A percentile compares a stretch with the other conserved stretches of the same genome.
Conservation (phyloP, 2,113 vertebrate genomes). For the Urocitellus parryii region DNA sequence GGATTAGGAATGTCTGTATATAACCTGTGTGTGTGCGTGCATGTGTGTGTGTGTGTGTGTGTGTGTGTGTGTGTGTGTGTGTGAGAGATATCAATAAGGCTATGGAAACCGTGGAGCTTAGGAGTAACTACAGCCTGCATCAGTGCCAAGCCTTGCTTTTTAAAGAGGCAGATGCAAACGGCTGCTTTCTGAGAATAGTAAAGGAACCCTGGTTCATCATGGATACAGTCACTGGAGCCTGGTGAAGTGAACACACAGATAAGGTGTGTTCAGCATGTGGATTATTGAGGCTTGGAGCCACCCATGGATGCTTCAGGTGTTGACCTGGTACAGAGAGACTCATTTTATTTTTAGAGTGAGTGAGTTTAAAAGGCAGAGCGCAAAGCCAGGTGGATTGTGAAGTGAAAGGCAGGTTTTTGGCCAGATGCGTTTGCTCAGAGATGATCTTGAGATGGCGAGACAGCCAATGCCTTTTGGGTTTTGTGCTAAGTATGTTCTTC, state of each 20-base stretch:
- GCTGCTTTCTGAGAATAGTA: slow-evolving; percentile 17
- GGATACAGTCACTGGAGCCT: neutral
- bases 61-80: slow-evolving; percentile 19
- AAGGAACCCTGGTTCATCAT: neutral
- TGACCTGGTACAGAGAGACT: neutral
- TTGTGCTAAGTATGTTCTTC: slow-evolving; percentile 17
- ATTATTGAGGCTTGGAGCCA: neutral
- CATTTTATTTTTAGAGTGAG: neutral
- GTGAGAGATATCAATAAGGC: neutral
- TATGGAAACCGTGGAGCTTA: neutral
- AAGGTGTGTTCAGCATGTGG: slow-evolving; percentile 39
- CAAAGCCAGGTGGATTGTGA: neutral
- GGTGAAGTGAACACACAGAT: neutral
- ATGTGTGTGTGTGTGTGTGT: slow-evolving; percentile 20
- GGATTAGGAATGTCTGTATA: neutral
- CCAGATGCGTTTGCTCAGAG: neutral
- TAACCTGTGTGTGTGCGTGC: neutral
- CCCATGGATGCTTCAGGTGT: neutral
- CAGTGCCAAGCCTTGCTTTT: neutral
- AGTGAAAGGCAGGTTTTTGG: neutral
- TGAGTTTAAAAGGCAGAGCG: neutral
- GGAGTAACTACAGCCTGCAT: neutral
- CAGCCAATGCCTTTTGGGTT: neutral
- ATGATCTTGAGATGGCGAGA: neutral
- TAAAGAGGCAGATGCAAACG: slow-evolving; percentile 31